These are phyloP conservation scores for Tetrao urogallus DNA, from an alignment of 2,113 vertebrate genomes.

Conservation along the genomic window DNA sequence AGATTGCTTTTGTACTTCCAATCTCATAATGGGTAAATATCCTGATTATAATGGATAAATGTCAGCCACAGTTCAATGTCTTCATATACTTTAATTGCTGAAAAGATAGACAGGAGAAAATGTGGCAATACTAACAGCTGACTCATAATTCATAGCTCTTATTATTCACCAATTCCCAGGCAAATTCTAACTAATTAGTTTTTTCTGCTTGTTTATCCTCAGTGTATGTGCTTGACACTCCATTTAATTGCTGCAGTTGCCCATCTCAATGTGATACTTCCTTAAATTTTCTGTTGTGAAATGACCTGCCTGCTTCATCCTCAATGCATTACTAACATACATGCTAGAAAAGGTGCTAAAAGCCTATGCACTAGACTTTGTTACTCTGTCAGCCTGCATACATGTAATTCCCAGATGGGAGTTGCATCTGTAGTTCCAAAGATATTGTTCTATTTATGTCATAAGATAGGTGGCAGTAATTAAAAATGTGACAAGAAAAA, in stretches of 20 bases:
- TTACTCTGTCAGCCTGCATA: not conserved
- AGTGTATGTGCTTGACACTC: conserved; percentile 11
- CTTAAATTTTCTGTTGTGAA: not conserved
- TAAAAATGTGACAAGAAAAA: conserved; percentile 33
- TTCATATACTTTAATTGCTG: not conserved
- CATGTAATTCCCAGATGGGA: conserved; percentile 22
- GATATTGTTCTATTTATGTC: not conserved
- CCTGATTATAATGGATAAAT: fast-evolving
- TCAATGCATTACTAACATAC: not conserved
- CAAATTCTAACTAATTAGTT: conserved; percentile 45
- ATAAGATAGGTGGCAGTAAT: conserved; percentile 22
- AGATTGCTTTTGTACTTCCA: not conserved
- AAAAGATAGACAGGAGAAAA: conserved; percentile 17
- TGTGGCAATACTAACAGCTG: not conserved
- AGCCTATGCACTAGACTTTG: not conserved
- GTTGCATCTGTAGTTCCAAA: not conserved
- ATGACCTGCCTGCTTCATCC: not conserved
- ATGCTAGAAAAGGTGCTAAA: not conserved
- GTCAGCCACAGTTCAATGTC: not conserved
- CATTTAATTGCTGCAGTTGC: conserved; percentile 31
- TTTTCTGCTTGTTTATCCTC: conserved; percentile 40
- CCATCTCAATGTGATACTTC: not conserved
- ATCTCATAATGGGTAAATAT: not conserved
- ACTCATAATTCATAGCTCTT: conserved; percentile 19
- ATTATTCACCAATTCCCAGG: conserved; percentile 20